A percentile compares a stretch with the other conserved stretches of the same genome.
Conservation (phyloP, 2,888 invertebrate species). For the Notodromas monacha region DNA sequence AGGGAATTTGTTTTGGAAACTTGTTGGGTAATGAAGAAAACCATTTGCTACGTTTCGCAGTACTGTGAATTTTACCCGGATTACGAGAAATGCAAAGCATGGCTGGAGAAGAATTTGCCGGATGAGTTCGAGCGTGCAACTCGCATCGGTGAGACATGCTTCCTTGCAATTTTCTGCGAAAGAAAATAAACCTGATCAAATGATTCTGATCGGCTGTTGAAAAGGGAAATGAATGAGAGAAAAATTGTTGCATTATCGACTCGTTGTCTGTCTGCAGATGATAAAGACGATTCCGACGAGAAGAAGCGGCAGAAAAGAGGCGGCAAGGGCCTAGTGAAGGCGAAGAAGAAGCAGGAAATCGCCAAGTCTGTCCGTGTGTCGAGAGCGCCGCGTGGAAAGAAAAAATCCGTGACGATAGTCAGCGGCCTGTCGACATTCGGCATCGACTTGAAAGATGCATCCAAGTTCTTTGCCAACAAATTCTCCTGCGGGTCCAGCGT, state of each 20-base stretch:
- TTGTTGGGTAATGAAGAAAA: too few species aligned
- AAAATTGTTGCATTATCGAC: too few species aligned
- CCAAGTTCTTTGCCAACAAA: slow-evolving; percentile 83
- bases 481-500: slow-evolving; percentile 99
- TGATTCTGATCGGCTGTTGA: too few species aligned
- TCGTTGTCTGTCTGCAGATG: too few species aligned
- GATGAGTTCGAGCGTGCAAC: slow-evolving; percentile 57
- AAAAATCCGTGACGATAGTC: slow-evolving; percentile 91
- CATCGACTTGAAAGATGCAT: slow-evolving; percentile 91
- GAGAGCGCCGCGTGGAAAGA: slow-evolving; percentile 75
- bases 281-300: too few species aligned
- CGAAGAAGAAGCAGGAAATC: slow-evolving; percentile 70
- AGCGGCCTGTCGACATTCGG: slow-evolving; percentile 80
- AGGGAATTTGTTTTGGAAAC: too few species aligned
- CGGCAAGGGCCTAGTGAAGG: slow-evolving; percentile 75
- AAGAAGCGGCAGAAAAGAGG: slow-evolving; percentile 87
- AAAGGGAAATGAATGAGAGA: too few species aligned
- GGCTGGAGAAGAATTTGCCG: slow-evolving; percentile 77
- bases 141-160: slow-evolving; percentile 25
- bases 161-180: too few species aligned
- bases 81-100: slow-evolving; percentile 82
- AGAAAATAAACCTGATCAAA: too few species aligned
- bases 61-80: slow-evolving; percentile 96
- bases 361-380: slow-evolving; percentile 54
- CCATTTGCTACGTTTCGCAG: slow-evolving; percentile 18